Base-by-base conservation (phyloP, 2,113 vertebrate species). In the Mionectes macconnelli region DNA sequence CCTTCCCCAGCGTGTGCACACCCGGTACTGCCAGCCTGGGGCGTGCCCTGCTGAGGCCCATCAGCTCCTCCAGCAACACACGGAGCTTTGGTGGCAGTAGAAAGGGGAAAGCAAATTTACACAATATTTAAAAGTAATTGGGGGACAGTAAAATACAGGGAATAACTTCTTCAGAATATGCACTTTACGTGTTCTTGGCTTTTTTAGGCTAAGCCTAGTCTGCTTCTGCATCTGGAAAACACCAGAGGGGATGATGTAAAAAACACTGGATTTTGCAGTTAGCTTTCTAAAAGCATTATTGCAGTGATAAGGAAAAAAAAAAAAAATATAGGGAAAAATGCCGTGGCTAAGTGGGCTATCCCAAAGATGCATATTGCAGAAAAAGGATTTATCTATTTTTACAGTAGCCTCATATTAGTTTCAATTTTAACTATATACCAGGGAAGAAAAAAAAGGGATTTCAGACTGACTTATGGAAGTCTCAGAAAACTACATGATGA, bases 1-100 rank as follows among this genome's bases (percentile, higher is more conserved):
- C 42, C 50, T 47, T 53, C 23, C 37, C 39, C 50, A 30, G 35
- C 4, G 1, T 3, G 10, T 1, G 0, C n/a, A 9, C 0, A 0
- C 27, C 22, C 3, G 0, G n/a, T 19, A 20, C 8, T 5, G 15
- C 3, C 79, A 31, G 50, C n/a, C 62, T 31, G 45, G 10, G 50
- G 30, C 0, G 1, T 2, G n/a, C 10, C 37, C 31, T 10, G 39
- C n/a, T 16, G 64, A 35, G 63, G 40, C 25, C 22, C 16, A 2
- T 14, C 63, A 16, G 57, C n/a, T 53, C 60, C 66, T 14, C 7
- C 0, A 39, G 47, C 1, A 68, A 68, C 8, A 9, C 12, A n/a
- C 16, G 17, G 7, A 49, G 23, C 14, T 15, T 12, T 64, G 40
- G n/a, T 14, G 22, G 56, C 15, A 64, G 44, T 14, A 74, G 50